Evolutionary conservation across 2,113 vertebrate species (phyloP), one percentile per base, ranked within the genome.

Genomic region (Dendrocopos noguchii): DNA sequence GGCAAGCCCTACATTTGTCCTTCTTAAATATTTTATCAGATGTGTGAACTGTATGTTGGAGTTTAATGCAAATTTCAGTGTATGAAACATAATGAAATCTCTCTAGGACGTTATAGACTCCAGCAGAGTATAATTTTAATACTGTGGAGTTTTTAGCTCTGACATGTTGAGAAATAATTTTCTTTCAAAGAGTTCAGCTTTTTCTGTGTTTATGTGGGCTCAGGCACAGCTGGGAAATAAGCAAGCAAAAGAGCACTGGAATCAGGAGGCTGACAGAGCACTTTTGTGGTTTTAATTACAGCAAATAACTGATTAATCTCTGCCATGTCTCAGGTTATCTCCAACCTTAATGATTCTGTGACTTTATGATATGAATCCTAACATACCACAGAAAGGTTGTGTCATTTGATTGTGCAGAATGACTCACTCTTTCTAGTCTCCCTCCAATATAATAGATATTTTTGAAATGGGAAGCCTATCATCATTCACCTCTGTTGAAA

Each of bases 11-110:
- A 75, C 71, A 73, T 95, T 94, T 89, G 87, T 91, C 93, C 93
- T 96, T 87, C 91, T 94, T 94, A 75, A 96, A 93, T 95, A 94
- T 94, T 95, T 96, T 84, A 95, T 90, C 92, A 87, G 83, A 88
- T 70, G 74, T 68, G 71, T 84, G 88, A 96, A 92, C 73, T 68
- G 46, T 79, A 56, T 15, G 4, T 74, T 84, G 80, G 78, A 95
- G 90, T 84, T 84, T 52, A 96, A 71, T 78, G 84, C 46, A 79
- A 94, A 94, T 73, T 88, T 81, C 80, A 36, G 77, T 18, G 19
- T 76, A 86, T 0, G 5, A 77, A 93, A 75, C 19, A 46, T 90
- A 93, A 95, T 90, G 80, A 95, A 95, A 95, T 84, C 88, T 95
- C 93, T 71, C 60, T 84, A 93, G 94, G 76, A 91, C 74, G 89